phyloP scores from a whole-genome alignment of 2,888 invertebrate species.

The Meliscaeva auricollis region DNA sequence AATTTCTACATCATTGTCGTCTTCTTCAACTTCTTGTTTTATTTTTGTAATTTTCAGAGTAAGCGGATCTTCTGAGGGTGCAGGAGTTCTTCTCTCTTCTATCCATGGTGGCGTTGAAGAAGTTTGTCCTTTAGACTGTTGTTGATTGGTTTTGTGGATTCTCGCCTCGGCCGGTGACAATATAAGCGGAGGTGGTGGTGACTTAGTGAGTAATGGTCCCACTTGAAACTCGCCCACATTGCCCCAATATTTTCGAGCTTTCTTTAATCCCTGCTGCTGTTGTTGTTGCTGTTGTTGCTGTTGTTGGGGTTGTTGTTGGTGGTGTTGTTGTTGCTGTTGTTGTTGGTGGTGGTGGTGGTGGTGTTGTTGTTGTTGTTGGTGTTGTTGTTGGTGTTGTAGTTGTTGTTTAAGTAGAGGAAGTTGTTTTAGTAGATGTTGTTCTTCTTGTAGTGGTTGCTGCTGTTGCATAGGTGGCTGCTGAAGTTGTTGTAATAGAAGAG shows the following conservation, averaged over 20 bases:
- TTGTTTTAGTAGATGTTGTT: neutral
- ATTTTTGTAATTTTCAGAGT: neutral
- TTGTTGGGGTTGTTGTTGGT: conserved; percentile 1
- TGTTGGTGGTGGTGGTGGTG: neutral
- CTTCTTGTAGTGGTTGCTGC: neutral
- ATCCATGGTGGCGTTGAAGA: neutral
- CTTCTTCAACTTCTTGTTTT: conserved; percentile 23
- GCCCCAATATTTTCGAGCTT: conserved; percentile 64
- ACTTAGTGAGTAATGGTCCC: neutral
- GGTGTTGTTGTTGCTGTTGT: neutral
- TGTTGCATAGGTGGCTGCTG: neutral
- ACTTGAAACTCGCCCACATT: conserved; percentile 59
- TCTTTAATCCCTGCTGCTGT: conserved; percentile 6
- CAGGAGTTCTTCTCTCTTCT: neutral
- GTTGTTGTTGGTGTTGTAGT: neutral
- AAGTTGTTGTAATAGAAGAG: neutral
- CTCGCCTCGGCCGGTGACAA: neutral
- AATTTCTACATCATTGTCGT: neutral
- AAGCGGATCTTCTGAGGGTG: neutral
- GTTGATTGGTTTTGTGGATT: neutral
- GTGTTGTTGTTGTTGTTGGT: neutral
- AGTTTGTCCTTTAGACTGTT: neutral
- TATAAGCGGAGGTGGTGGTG: neutral
- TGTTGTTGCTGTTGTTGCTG: neutral
- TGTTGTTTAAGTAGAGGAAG: too few species aligned